A percentile compares a stretch with the other conserved stretches of the same genome.
Evolutionary conservation across 2,797 vertebrate genomes (phyloP).

Genomic region (Periparus ater): DNA sequence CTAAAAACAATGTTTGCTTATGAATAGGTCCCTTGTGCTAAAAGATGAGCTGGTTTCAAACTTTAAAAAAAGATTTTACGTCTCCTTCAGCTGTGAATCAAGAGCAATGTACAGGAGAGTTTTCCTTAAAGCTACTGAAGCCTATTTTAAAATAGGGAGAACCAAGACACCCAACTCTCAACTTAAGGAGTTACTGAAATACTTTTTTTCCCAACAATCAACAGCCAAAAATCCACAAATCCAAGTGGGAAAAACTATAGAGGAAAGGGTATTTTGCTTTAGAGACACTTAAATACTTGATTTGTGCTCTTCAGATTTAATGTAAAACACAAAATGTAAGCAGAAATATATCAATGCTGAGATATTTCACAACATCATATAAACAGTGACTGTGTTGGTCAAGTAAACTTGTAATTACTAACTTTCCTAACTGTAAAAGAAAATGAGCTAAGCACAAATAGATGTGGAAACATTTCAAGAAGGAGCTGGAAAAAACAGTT

Average conservation of each 20-base stretch:
- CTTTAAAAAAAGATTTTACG: background rate
- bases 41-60: background rate
- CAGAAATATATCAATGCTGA: background rate
- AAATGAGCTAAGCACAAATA: background rate
- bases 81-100: background rate
- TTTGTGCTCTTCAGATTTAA: background rate
- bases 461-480: background rate
- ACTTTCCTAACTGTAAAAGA: background rate
- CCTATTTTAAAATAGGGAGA: background rate
- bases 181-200: background rate
- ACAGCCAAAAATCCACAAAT: background rate
- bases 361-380: background rate
- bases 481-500: background rate
- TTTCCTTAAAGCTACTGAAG: background rate
- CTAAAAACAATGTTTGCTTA: background rate
- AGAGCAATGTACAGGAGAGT: background rate
- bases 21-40: background rate
- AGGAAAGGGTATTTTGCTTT: background rate
- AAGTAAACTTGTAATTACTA: background rate
- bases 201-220: background rate
- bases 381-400: background rate
- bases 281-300: background rate
- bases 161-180: accelerated
- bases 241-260: background rate
- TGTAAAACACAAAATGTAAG: background rate